Percentiles rank a stretch among this genome's conserved stretches.
These are phyloP conservation scores for Ormyrus nitidulus DNA, from an alignment of 2,888 invertebrate genomes.

Conservation along the genomic window DNA sequence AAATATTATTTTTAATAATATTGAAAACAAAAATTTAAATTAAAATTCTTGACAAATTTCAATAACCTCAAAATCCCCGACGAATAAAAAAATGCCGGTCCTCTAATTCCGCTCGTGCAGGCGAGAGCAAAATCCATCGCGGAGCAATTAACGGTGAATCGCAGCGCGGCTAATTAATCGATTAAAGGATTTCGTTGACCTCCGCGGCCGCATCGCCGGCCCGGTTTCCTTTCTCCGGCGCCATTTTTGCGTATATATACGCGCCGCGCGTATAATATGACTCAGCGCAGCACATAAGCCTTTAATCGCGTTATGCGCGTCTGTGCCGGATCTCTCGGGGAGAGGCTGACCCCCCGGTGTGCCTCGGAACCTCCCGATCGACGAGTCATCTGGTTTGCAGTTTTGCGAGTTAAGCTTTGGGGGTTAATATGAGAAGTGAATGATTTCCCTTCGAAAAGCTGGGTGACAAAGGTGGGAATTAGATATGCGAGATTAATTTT, in stretches of 20 bases:
- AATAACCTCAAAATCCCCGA: constrained; percentile 21
- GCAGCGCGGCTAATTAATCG: constrained; percentile 61
- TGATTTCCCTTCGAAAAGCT: no score
- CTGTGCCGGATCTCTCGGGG: constrained; percentile 11
- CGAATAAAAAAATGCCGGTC: neutral
- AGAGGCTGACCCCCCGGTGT: neutral
- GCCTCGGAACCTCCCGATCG: constrained; percentile 6
- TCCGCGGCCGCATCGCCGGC: constrained; percentile 7
- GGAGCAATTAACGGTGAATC: constrained; percentile 49
- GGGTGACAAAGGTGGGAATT: no score
- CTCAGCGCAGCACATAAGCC: constrained; percentile 25
- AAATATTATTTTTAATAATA: neutral
- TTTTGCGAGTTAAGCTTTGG: no score
- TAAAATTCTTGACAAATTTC: constrained; percentile 11
- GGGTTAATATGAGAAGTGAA: no score
- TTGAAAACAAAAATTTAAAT: no score
- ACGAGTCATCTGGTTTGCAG: no score
- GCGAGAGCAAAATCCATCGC: neutral
- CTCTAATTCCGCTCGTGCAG: neutral
- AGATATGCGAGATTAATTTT: no score
- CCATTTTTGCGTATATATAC: neutral
- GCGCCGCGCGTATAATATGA: constrained; percentile 5
- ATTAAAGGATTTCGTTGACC: constrained; percentile 61
- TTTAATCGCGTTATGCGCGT: constrained; percentile 37
- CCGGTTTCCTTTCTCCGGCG: constrained; percentile 29